A percentile compares a stretch with the other conserved stretches of the same genome.
These are phyloP conservation scores for Agrochola circellaris DNA, from an alignment of 2,888 invertebrate species.

Conservation along the genomic window DNA sequence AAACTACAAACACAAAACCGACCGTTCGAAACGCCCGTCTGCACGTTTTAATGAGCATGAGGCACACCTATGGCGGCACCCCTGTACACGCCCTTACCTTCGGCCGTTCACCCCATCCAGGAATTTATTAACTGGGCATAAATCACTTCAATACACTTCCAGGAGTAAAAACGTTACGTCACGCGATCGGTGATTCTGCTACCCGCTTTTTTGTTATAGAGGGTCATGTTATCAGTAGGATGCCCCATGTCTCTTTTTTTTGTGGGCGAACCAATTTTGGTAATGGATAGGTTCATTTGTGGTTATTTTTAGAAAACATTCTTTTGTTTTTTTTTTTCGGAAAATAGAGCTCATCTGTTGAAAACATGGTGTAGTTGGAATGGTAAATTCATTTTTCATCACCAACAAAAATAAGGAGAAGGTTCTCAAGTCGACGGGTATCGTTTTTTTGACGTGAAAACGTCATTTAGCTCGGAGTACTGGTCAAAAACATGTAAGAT, in stretches of 20 bases:
- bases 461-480: too few relatives aligned
- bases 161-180: constrained; percentile 74
- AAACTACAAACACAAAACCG: neutral
- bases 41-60: constrained; percentile 67
- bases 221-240: constrained; percentile 65
- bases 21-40: constrained; percentile 58
- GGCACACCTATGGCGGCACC: constrained; percentile 77
- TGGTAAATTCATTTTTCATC: neutral
- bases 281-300: constrained; percentile 59
- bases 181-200: constrained; percentile 76
- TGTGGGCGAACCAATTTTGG: constrained; percentile 54
- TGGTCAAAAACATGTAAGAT: too few relatives aligned
- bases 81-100: constrained; percentile 75
- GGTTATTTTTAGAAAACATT: constrained; percentile 34
- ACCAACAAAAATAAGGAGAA: too few relatives aligned
- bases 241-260: constrained; percentile 50
- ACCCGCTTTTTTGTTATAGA: constrained; percentile 76
- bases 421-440: too few relatives aligned
- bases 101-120: constrained; percentile 78
- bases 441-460: too few relatives aligned
- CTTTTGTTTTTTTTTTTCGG: constrained; percentile 16
- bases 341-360: neutral
- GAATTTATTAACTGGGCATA: constrained; percentile 84
- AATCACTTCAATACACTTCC: constrained; percentile 77
- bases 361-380: neutral